phyloP scores from a whole-genome alignment of 2,113 vertebrate genomes.

The Equus quagga region DNA sequence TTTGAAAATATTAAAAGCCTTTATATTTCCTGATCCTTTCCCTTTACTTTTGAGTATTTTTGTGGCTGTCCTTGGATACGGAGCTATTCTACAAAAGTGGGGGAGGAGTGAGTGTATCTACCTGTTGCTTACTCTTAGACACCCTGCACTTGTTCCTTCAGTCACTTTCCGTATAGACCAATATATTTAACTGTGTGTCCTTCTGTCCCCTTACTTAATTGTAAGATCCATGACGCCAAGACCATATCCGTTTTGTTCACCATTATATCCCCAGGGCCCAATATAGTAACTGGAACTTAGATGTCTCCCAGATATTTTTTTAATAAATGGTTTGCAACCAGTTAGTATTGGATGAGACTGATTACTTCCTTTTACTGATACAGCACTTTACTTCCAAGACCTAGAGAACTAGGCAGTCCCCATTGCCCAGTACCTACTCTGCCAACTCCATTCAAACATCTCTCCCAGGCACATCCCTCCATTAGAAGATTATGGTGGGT shows the following conservation, averaged over 20 bases:
- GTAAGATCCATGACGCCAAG: not conserved
- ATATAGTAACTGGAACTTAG: not conserved
- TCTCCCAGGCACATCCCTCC: not conserved
- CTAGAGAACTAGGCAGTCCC: not conserved
- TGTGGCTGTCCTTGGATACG: not conserved
- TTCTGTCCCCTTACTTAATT: not conserved
- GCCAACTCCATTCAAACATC: not conserved
- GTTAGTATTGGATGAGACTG: not conserved
- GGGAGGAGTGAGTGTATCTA: not conserved
- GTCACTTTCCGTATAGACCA: not conserved
- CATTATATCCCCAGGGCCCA: not conserved
- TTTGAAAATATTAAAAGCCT: not conserved
- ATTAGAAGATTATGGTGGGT: not conserved
- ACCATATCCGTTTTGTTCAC: not conserved
- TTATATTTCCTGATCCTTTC: not conserved
- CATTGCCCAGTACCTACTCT: rapidly evolving
- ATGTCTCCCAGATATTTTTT: not conserved
- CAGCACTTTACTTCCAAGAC: not conserved
- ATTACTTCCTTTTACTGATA: not conserved
- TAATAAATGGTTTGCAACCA: not conserved
- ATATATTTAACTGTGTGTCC: not conserved
- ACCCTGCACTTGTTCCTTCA: not conserved
- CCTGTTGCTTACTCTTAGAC: not conserved
- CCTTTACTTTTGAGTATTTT: not conserved
- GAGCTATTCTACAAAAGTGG: not conserved